These are phyloP conservation scores for Drosophila robusta DNA, from an alignment of 2,888 invertebrate species.

Conservation along the genomic window DNA sequence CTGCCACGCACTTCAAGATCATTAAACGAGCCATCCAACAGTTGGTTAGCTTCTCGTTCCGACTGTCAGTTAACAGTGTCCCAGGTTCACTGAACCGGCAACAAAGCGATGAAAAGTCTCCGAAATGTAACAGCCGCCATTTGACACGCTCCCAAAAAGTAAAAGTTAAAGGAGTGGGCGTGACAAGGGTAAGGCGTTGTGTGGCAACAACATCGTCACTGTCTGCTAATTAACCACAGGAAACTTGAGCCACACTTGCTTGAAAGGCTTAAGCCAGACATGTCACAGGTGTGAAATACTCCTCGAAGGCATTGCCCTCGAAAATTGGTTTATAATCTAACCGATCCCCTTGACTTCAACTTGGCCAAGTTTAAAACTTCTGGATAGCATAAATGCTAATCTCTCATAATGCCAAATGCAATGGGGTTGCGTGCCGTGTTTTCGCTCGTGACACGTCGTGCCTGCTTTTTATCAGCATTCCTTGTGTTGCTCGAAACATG, in stretches of 20 bases:
- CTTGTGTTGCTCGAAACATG: too few relatives aligned
- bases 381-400: background rate
- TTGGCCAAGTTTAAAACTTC: background rate
- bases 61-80: background rate
- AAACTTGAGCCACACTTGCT: conserved; percentile 32
- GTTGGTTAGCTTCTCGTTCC: conserved; percentile 35
- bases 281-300: conserved; percentile 16
- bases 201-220: conserved; percentile 18
- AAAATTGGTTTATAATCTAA: background rate
- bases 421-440: too few relatives aligned
- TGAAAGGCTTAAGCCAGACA: conserved; percentile 23
- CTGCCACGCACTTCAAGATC: conserved; percentile 43
- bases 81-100: conserved; percentile 66
- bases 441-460: too few relatives aligned
- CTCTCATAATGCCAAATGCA: too few relatives aligned
- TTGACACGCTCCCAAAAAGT: conserved; percentile 12
- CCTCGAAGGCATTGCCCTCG: background rate
- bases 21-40: conserved; percentile 41
- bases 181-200: background rate
- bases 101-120: conserved; percentile 30
- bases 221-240: conserved; percentile 60
- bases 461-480: too few relatives aligned
- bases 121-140: conserved; percentile 8
- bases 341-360: conserved; percentile 7
- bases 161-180: conserved; percentile 20